Conservation (phyloP, 2,888 invertebrate species). For the Cepaea hortensis region DNA sequence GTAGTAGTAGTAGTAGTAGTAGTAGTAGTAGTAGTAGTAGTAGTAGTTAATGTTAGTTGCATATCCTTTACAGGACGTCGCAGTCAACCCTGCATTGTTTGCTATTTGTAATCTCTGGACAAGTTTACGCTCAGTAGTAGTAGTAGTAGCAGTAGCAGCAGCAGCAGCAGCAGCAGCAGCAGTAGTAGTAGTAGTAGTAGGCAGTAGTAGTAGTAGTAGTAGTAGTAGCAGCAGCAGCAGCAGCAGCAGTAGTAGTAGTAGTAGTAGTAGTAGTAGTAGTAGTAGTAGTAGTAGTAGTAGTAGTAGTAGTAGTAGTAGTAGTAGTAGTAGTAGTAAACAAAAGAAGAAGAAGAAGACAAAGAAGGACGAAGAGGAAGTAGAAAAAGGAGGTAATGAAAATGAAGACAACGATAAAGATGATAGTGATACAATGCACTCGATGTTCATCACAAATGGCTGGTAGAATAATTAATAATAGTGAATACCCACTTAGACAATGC, state of each 20-base stretch:
- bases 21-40: too few relatives aligned
- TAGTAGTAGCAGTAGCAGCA: too few relatives aligned
- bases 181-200: not conserved
- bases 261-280: conserved; percentile 41
- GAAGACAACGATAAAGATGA: not conserved
- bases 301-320: conserved; percentile 50
- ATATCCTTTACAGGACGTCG: too few relatives aligned
- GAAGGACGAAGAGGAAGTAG: not conserved
- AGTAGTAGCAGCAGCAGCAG: not conserved
- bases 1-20: not conserved
- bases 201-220: not conserved
- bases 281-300: conserved; percentile 43
- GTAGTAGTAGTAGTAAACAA: conserved; percentile 30
- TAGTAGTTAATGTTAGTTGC: too few relatives aligned
- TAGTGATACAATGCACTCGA: too few relatives aligned
- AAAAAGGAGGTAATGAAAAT: not conserved
- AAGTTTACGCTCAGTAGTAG: too few relatives aligned
- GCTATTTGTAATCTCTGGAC: too few relatives aligned
- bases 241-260: conserved; percentile 26
- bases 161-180: conserved; percentile 29
- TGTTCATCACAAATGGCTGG: too few relatives aligned
- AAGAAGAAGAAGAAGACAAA: conserved; percentile 1
- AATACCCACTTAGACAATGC: too few relatives aligned
- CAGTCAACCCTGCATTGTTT: too few relatives aligned
- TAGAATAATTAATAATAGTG: too few relatives aligned